Base-by-base conservation (phyloP, 2,797 vertebrate species). In the Eurystomus glaucurus region DNA sequence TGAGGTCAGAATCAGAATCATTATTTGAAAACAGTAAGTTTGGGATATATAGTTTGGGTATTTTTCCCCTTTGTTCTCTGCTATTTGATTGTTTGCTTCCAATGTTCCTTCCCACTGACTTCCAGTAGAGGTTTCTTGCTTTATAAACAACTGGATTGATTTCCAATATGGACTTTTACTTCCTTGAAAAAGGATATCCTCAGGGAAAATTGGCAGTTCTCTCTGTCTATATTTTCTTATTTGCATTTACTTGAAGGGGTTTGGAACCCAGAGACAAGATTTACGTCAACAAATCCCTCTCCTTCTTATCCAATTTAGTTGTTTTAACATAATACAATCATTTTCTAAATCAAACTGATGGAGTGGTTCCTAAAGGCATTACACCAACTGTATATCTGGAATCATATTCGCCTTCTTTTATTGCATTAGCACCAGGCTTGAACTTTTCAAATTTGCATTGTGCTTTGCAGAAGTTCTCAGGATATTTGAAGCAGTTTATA, bases 331-430 rank as follows among this genome's bases (percentile, higher is more conserved):
- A 97, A 96, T 96, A 64, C 88, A 97, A 90, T 97, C 26, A 95
- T 97, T 97, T 97, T 96, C 96, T 96, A 96, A 94, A 95, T 94
- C 92, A 96, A 97, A 88, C 84, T 96, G 97, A 97, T 97, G 81
- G 91, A 97, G 85, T 0, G 0, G 81, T 97, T 98, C 92, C 96
- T 97, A 91, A 97, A 97, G 94, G 88, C 96, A 97, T 96, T 97
- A 96, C 60, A 93, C 69, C 94, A 95, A 95, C 85, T 88, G 83
- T 96, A 96, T 94, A 93, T 95, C 85, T 97, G 95, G 81, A 97
- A 96, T 97, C 90, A 82, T 95, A 96, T 97, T 96, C 90, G 52
- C 83, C 62, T 94, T 92, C 66, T 92, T 96, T 97, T 97, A 96
- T 96, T 97, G 85, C 93, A 97, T 97, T 97, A 97, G 84, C 76